Base-by-base conservation (phyloP, 2,797 vertebrate species). In the Girardinus metallicus region DNA sequence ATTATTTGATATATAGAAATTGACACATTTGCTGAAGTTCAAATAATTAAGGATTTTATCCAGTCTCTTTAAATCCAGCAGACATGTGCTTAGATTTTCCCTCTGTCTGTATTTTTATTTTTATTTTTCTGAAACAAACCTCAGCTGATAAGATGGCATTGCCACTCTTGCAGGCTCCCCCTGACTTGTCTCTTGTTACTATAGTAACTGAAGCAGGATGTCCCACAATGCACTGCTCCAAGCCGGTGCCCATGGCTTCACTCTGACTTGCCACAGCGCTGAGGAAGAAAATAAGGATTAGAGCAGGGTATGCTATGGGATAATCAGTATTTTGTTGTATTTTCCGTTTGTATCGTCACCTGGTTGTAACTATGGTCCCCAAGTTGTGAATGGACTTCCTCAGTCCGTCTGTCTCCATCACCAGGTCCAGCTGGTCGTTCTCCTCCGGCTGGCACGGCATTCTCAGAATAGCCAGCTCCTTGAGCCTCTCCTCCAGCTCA, bases 301-400 rank as follows among this genome's bases (percentile, higher is more conserved):
- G 13, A 62, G 11, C 0, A 43, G n/a, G 2, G 0, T 2, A 0
- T 3, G 73, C 26, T 55, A 34, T 21, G 31, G 1, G n/a, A 1
- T 6, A 13, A 46, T n/a, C 2, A 23, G 2, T 1, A 10, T 46
- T 60, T 31, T 11, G 26, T 2, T 71, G 41, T 44, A 29, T 16
- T 57, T 74, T 26, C 4, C 4, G 1, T 60, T 16, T 2, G 8
- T 16, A 1, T 10, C 0, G 73, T 78, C 39, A 94, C 94, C 94
- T 95, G 87, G 97, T 99, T 26, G 98, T 99, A 84, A 99, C 94
- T 75, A 99, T 98, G 68, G 97, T 97, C 0, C 98, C 98, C 55
- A 99, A 93, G 91, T 99, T 99, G 93, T 99, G 98, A 84, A 99
- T 98, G 81, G 97, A 99, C 86, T 98, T 99, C 89, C 98, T 97